Evolutionary conservation across 2,797 vertebrate species (phyloP).

Genomic region (Ispidina picta): DNA sequence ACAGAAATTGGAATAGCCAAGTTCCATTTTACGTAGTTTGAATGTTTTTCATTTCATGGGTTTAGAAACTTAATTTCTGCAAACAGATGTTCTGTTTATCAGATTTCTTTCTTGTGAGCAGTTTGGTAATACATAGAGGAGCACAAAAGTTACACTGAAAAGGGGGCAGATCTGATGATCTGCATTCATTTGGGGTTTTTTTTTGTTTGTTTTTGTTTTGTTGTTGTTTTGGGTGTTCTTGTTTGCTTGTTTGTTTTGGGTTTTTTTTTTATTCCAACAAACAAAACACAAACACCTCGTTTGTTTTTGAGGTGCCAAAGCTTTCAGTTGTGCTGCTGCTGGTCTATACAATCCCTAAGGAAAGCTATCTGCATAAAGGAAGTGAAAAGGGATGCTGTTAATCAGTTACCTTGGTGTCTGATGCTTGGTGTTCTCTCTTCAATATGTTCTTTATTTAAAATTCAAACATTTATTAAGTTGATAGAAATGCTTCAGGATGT

Average conservation of each 20-base stretch:
- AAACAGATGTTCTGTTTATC: rapidly evolving
- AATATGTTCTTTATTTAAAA: not conserved
- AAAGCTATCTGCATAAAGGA: not conserved
- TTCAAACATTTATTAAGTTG: rapidly evolving
- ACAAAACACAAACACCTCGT: not conserved
- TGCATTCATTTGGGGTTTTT: not conserved
- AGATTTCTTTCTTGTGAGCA: not conserved
- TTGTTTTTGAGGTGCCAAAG: not conserved
- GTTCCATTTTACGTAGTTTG: not conserved
- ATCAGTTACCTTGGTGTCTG: not conserved
- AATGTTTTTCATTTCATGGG: not conserved
- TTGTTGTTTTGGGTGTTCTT: no score
- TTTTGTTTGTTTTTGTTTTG: no score
- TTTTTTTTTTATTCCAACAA: not conserved
- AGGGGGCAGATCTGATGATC: not conserved
- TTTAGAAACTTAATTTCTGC: not conserved
- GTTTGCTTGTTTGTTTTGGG: no score
- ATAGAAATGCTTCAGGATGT: not conserved
- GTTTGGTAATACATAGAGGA: not conserved
- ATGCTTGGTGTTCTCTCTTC: not conserved
- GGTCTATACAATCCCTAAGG: not conserved
- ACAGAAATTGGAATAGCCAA: not conserved
- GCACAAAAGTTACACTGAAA: not conserved
- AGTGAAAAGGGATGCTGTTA: not conserved
- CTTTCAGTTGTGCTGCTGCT: not conserved